These are phyloP conservation scores for Fissipunctia ypsillon DNA, from an alignment of 2,888 invertebrate species.

Conservation along the genomic window DNA sequence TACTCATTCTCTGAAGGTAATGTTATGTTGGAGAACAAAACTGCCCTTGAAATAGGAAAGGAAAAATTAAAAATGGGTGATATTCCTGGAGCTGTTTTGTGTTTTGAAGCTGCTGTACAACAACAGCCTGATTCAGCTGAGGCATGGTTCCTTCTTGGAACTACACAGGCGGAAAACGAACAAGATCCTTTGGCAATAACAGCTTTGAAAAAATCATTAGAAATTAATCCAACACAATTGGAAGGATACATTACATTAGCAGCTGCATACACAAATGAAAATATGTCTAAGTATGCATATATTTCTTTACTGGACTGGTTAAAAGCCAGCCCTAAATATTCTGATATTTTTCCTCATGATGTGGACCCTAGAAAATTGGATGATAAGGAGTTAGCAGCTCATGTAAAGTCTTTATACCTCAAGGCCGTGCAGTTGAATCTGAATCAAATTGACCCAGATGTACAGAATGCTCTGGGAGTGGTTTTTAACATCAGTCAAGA, in stretches of 20 bases:
- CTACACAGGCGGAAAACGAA: constrained; percentile 99
- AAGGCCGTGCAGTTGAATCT: constrained; percentile 95
- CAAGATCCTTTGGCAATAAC: constrained; percentile 98
- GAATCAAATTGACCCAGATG: constrained; percentile 95
- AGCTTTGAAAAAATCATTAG: constrained; percentile 96
- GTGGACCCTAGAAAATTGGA: constrained; percentile 83
- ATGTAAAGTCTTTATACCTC: constrained; percentile 94
- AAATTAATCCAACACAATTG: constrained; percentile 94
- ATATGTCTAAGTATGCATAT: constrained; percentile 97
- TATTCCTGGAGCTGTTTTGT: constrained; percentile 98
- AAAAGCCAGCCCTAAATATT: constrained; percentile 95
- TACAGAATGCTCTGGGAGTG: constrained; percentile 98
- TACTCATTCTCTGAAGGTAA: constrained; percentile 96
- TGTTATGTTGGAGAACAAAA: constrained; percentile 94
- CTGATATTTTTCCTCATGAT: constrained; percentile 92
- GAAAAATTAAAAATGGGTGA: constrained; percentile 96
- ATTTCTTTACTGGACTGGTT: constrained; percentile 95
- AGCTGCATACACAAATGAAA: constrained; percentile 99
- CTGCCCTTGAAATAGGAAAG: constrained; percentile 96
- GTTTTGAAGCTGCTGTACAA: constrained; percentile 98
- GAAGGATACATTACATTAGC: constrained; percentile 97
- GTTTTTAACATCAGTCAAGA: constrained; percentile 98
- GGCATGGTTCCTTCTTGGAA: constrained; percentile 97
- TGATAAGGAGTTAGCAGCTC: constrained; percentile 87
- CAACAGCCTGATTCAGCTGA: constrained; percentile 94